Evolutionary conservation across 2,888 invertebrate genomes (phyloP).

Genomic region (Cerastis leucographa): DNA sequence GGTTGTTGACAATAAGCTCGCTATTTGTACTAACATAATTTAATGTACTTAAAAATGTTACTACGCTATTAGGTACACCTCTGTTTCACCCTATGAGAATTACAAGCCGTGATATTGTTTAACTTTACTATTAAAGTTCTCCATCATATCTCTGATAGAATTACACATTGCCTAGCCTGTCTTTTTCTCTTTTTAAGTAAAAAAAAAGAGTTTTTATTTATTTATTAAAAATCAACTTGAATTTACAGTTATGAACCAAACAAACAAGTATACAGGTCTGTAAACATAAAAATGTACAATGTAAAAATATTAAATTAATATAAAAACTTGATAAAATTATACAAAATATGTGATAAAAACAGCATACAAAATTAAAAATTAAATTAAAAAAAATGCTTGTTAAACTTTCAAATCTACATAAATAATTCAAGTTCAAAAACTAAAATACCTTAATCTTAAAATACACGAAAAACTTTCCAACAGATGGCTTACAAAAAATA

Average conservation of each 20-base stretch:
- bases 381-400: too few relatives aligned
- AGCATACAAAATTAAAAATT: too few relatives aligned
- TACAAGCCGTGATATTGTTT: not conserved
- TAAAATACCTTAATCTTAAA: not conserved
- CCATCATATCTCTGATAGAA: not conserved
- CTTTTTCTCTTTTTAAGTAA: not conserved
- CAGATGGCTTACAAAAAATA: constrained; percentile 49
- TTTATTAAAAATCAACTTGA: too few relatives aligned
- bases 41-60: not conserved
- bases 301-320: too few relatives aligned
- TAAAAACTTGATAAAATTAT: too few relatives aligned
- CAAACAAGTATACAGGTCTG: too few relatives aligned
- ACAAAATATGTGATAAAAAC: too few relatives aligned
- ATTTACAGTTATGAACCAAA: too few relatives aligned
- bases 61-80: too few relatives aligned
- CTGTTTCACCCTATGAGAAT: too few relatives aligned
- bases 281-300: too few relatives aligned
- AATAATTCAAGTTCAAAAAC: not conserved
- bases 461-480: constrained; percentile 13
- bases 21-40: not conserved
- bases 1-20: not conserved
- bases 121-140: not conserved
- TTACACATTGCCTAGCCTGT: not conserved
- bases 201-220: too few relatives aligned
- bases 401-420: not conserved